Conservation (phyloP, 2,888 invertebrate genomes). For the Malthinus seriepunctatus region DNA sequence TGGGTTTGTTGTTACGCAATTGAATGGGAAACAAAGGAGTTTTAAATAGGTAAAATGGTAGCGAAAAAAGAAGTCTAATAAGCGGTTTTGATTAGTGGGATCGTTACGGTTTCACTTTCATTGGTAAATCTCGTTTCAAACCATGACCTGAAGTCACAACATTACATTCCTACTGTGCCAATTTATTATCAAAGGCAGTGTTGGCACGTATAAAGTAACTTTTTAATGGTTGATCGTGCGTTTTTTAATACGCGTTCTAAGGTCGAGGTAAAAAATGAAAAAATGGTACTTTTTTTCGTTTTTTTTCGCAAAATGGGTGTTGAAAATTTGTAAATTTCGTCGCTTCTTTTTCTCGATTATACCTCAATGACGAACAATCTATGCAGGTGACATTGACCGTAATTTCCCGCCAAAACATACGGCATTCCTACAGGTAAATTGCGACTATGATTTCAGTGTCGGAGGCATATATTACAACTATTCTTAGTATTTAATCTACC, state of each 20-base stretch:
- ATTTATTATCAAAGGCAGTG: slow-evolving; percentile 20
- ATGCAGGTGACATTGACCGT: slow-evolving; percentile 42
- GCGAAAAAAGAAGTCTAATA: slow-evolving; percentile 12
- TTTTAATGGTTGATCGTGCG: background rate
- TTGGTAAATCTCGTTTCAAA: slow-evolving; percentile 40
- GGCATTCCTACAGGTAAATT: slow-evolving; percentile 45
- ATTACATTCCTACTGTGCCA: slow-evolving; percentile 25
- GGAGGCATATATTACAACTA: slow-evolving; percentile 14
- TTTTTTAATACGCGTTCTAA: background rate
- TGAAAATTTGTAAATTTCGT: background rate
- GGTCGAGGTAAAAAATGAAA: slow-evolving; percentile 4
- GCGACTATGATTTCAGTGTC: slow-evolving; percentile 39
- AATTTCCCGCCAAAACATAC: slow-evolving; percentile 47
- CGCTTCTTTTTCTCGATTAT: slow-evolving; percentile 12
- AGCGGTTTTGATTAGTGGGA: slow-evolving; percentile 15
- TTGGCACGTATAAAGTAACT: slow-evolving; percentile 10
- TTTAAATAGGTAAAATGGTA: slow-evolving; percentile 1
- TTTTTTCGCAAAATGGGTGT: slow-evolving; percentile 6
- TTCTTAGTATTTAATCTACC: too few species aligned
- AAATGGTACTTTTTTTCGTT: slow-evolving; percentile 1
- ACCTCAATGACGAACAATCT: slow-evolving; percentile 25
- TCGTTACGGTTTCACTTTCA: slow-evolving; percentile 43
- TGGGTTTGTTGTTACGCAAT: too few species aligned
- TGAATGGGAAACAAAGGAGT: too few species aligned
- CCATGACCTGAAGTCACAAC: slow-evolving; percentile 32